These are phyloP conservation scores for Vireo altiloquus DNA, from an alignment of 2,113 vertebrate genomes.

Conservation along the genomic window DNA sequence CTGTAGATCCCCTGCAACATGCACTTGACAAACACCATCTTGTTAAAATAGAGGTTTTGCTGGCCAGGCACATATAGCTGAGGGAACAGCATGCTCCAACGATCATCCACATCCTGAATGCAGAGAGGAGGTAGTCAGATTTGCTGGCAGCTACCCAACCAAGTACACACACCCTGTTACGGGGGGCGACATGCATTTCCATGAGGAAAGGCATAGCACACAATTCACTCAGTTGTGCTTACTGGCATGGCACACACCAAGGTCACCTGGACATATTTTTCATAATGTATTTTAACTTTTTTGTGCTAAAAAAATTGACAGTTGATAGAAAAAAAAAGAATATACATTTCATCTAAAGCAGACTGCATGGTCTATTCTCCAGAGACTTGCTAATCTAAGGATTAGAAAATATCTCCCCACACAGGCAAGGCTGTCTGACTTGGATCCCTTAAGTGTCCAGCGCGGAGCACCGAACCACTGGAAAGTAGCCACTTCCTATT, in stretches of 20 bases:
- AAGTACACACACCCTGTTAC: not conserved
- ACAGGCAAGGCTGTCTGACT: not conserved
- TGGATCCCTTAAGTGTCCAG: not conserved
- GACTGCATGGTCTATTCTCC: not conserved
- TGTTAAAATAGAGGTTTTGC: slow-evolving; percentile 88
- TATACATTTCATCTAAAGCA: not conserved
- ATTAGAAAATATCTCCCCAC: not conserved
- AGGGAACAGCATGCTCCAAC: slow-evolving; percentile 88
- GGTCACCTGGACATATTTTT: not conserved
- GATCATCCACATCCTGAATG: slow-evolving; percentile 88
- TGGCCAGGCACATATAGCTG: slow-evolving; percentile 90
- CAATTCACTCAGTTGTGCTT: not conserved
- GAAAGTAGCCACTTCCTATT: not conserved
- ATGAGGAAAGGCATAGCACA: not conserved
- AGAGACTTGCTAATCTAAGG: not conserved
- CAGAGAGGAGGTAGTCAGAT: not conserved
- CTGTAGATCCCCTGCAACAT: slow-evolving; percentile 88
- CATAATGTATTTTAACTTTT: not conserved
- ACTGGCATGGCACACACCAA: not conserved
- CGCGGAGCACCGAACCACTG: not conserved
- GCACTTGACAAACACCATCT: slow-evolving; percentile 80
- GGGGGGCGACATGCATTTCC: not conserved
- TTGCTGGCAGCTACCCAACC: not conserved
- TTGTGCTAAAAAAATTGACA: not conserved
- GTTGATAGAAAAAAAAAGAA: not conserved